Conservation (phyloP, 37 sponge, comb jelly and placozoan genomes). For the Aplysina aerophoba region DNA sequence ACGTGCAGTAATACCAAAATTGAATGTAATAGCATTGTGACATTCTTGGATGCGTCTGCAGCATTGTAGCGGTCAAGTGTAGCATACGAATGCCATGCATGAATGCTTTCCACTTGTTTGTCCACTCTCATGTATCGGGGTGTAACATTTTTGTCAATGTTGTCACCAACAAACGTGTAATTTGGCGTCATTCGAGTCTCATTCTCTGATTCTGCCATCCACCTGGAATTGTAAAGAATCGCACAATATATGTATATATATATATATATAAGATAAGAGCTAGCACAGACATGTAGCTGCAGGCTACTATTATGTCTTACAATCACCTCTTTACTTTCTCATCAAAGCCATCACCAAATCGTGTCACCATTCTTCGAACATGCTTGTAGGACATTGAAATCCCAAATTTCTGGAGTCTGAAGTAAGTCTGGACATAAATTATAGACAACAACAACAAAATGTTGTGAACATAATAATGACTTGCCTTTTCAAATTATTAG, state of each 20-base stretch:
- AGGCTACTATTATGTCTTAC: not conserved
- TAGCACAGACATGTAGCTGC: no score
- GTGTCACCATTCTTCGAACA: not conserved
- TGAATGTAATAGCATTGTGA: slow-evolving; percentile 6
- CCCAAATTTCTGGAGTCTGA: not conserved
- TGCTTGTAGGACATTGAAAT: not conserved
- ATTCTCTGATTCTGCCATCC: no score
- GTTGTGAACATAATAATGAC: no score
- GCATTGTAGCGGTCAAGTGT: no score
- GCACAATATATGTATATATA: no score
- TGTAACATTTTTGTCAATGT: slow-evolving; percentile 15
- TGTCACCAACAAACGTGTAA: slow-evolving; percentile 22
- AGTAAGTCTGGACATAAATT: not conserved
- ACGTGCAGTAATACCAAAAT: not conserved
- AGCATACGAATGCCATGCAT: slow-evolving; percentile 30
- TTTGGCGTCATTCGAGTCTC: no score
- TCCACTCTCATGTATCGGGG: slow-evolving; percentile 12
- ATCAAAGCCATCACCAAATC: not conserved
- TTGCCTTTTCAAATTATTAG: no score
- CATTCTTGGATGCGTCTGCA: no score
- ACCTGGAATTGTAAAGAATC: no score
- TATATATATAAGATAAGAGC: no score
- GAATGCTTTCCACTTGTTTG: slow-evolving; percentile 23
- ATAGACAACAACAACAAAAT: no score
- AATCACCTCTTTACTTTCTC: not conserved